These are phyloP conservation scores for human (Homo sapiens) DNA, from an alignment of 2,113 vertebrate genomes.

Conservation along the genomic window DNA sequence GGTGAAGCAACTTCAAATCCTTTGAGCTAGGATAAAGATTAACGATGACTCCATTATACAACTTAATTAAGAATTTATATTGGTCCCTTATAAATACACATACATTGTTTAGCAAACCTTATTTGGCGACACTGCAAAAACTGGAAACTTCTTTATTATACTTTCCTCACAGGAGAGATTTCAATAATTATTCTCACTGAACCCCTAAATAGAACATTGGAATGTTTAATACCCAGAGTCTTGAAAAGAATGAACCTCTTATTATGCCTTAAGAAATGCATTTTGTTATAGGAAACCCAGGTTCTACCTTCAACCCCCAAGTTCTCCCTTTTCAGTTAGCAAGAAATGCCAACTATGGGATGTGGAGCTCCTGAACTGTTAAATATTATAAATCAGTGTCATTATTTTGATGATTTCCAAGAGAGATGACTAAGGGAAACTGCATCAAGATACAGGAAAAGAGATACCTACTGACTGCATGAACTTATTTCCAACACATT, in stretches of 20 bases:
- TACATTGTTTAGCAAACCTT: background rate
- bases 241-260: background rate
- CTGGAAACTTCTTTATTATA: background rate
- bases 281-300: background rate
- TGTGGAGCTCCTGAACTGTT: background rate
- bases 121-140: background rate
- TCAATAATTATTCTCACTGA: slow-evolving; percentile 25
- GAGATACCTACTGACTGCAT: background rate
- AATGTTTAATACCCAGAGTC: background rate
- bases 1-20: background rate
- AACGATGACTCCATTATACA: background rate
- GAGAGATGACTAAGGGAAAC: background rate
- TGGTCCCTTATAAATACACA: background rate
- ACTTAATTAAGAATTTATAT: background rate
- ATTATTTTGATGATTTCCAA: slow-evolving; percentile 11
- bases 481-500: background rate
- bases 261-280: background rate
- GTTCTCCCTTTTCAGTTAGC: background rate
- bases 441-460: background rate
- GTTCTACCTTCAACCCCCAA: background rate
- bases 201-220: background rate
- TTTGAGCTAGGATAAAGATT: background rate
- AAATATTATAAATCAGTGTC: background rate
- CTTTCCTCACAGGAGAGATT: background rate
- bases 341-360: background rate